Conservation (phyloP, 2,113 vertebrate genomes). For the Anser brachyrhynchus region DNA sequence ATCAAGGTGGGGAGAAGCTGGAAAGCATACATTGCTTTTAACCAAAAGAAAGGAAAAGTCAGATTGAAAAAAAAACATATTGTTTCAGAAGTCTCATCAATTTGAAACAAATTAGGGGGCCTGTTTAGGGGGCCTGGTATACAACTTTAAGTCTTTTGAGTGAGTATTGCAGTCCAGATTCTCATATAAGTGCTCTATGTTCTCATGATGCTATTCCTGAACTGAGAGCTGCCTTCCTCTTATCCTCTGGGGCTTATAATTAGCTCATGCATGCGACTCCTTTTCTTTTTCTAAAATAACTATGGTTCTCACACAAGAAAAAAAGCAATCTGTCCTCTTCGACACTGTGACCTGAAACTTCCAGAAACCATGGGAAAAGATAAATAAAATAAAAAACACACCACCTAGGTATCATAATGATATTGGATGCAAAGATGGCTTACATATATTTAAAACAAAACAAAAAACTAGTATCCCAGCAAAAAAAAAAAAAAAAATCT, state of each 20-base stretch:
- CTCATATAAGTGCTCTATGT: not conserved
- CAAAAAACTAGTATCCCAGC: not conserved
- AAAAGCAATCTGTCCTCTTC: not conserved
- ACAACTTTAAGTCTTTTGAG: not conserved
- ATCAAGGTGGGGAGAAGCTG: not conserved
- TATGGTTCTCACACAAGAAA: not conserved
- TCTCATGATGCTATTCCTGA: not conserved
- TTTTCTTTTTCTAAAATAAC: not conserved
- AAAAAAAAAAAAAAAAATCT: not conserved
- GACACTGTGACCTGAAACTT: not conserved
- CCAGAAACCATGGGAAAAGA: not conserved
- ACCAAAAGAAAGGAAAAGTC: not conserved
- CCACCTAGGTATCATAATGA: not conserved
- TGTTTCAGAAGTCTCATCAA: not conserved
- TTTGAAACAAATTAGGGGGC: not conserved
- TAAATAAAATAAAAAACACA: not conserved
- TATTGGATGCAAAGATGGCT: not conserved
- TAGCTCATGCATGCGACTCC: not conserved
- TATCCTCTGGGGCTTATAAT: not conserved
- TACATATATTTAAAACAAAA: not conserved
- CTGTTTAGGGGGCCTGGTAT: fast-evolving
- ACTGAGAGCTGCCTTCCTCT: not conserved
- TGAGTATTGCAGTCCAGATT: not conserved
- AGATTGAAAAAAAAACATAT: not conserved
- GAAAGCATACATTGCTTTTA: not conserved